A percentile compares a stretch with the other conserved stretches of the same genome.
phyloP scores from a whole-genome alignment of 2,888 invertebrate genomes.

The Macrophya annulata region DNA sequence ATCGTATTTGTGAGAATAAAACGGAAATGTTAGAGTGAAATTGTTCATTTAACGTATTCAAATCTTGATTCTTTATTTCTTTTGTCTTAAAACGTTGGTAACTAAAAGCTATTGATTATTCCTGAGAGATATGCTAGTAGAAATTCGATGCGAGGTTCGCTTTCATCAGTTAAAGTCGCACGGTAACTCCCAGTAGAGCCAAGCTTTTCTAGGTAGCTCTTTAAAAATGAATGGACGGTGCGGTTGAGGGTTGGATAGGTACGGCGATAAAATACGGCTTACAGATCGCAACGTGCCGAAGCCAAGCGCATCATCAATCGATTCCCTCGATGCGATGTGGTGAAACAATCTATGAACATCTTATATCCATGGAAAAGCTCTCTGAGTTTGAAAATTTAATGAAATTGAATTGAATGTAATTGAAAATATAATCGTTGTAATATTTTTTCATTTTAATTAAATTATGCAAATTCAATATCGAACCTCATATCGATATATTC shows the following conservation, averaged over 20 bases:
- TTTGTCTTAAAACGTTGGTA: background rate
- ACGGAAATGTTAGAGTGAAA: background rate
- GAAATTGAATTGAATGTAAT: background rate
- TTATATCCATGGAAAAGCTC: background rate
- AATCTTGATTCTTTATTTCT: background rate
- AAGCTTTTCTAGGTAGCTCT: slow-evolving; percentile 16
- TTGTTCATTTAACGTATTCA: background rate
- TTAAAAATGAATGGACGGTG: slow-evolving; percentile 25
- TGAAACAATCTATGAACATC: background rate
- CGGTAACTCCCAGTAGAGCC: background rate
- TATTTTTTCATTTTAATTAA: background rate
- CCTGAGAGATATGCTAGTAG: background rate
- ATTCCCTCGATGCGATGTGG: slow-evolving; percentile 9
- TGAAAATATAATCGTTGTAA: background rate
- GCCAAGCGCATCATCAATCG: slow-evolving; percentile 30
- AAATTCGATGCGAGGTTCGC: slow-evolving; percentile 5
- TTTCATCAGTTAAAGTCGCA: slow-evolving; percentile 42
- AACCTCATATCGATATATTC: too few relatives aligned
- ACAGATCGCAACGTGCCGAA: slow-evolving; percentile 7
- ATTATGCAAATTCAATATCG: too few relatives aligned
- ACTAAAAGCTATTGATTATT: background rate
- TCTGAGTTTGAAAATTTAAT: background rate
- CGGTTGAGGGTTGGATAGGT: background rate
- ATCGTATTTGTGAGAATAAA: background rate
- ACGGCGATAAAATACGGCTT: slow-evolving; percentile 28